Evolutionary conservation across 2,113 vertebrate species (phyloP).

Genomic region (Spea bombifrons): DNA sequence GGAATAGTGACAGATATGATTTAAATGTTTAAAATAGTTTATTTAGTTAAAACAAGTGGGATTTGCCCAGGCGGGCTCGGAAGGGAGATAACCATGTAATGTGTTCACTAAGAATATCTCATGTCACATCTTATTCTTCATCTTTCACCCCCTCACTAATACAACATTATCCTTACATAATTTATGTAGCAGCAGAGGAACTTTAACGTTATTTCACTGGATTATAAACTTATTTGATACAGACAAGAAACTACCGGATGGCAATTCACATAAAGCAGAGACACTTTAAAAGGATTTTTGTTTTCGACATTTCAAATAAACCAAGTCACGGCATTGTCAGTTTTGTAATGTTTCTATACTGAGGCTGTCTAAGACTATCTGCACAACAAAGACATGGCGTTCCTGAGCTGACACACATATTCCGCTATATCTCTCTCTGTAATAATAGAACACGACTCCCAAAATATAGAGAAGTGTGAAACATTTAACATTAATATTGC

Average conservation of each 20-base stretch:
- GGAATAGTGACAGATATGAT: no score
- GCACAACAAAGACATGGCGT: slow-evolving; percentile 20
- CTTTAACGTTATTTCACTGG: slow-evolving; percentile 13
- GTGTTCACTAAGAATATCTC: no score
- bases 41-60: no score
- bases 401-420: slow-evolving; percentile 18
- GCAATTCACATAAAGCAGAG: slow-evolving; percentile 17
- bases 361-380: slow-evolving; percentile 41
- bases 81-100: no score
- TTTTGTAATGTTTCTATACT: slow-evolving; percentile 37
- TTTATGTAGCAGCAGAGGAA: no score
- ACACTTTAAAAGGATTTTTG: slow-evolving; percentile 9
- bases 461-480: neutral
- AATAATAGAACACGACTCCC: slow-evolving; percentile 1
- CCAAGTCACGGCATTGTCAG: slow-evolving; percentile 37
- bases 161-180: no score
- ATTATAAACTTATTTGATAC: slow-evolving; percentile 14
- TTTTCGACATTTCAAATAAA: slow-evolving; percentile 37
- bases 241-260: slow-evolving; percentile 28
- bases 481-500: slow-evolving; percentile 1
- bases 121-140: no score
- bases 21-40: no score
- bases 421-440: slow-evolving; percentile 9
- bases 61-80: no score
- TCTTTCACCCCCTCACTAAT: no score